Percentiles rank a stretch among this genome's conserved stretches.
Evolutionary conservation across 2,888 invertebrate species (phyloP).

Genomic region (Thymelicus acteon): DNA sequence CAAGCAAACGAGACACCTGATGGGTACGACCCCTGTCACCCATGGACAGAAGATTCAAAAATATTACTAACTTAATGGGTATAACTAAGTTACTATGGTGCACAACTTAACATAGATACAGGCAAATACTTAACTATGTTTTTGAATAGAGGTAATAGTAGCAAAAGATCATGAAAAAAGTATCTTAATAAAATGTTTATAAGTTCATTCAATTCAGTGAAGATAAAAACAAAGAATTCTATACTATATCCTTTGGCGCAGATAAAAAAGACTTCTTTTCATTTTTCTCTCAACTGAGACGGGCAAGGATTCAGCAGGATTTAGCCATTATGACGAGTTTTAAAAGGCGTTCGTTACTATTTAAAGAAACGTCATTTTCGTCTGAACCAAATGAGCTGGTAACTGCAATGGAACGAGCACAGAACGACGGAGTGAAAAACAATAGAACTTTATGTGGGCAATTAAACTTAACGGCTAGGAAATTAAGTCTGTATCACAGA

Average conservation of each 20-base stretch:
- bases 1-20: no score
- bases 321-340: conserved; percentile 44
- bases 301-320: conserved; percentile 34
- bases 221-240: conserved; percentile 16
- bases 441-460: conserved; percentile 70
- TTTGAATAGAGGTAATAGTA: no score
- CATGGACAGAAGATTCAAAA: no score
- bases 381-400: conserved; percentile 62
- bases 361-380: conserved; percentile 63
- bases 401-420: conserved; percentile 54
- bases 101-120: no score
- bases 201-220: conserved; percentile 9
- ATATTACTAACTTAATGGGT: no score
- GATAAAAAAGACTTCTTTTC: conserved; percentile 31
- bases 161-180: neutral
- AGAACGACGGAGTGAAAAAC: conserved; percentile 55
- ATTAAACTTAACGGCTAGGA: conserved; percentile 70
- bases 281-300: conserved; percentile 33
- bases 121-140: no score
- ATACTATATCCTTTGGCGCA: conserved; percentile 1
- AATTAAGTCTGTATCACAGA: conserved; percentile 65
- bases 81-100: no score
- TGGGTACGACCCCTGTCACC: no score
- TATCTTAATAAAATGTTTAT: conserved; percentile 19
- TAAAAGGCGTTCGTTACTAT: conserved; percentile 50